phyloP scores from a whole-genome alignment of 1,140 invertebrate species.

The Cephus cinctus region DNA sequence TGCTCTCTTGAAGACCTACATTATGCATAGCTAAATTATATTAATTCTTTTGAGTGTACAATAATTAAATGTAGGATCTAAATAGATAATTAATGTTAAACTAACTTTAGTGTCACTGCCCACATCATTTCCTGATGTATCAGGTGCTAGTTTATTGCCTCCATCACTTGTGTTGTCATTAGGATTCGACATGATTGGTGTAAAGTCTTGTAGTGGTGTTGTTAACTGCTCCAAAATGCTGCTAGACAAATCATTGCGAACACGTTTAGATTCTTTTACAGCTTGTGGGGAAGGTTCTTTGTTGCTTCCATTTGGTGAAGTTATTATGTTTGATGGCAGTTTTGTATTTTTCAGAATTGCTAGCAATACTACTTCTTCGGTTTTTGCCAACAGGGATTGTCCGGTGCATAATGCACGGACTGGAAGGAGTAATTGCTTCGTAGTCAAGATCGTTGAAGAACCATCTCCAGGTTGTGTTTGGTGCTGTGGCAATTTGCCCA shows the following conservation, averaged over 20 bases:
- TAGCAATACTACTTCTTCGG: conserved; percentile 63
- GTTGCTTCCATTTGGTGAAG: conserved; percentile 52
- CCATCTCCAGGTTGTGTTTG: conserved; percentile 36
- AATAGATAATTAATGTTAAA: background rate
- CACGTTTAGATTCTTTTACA: conserved; percentile 58
- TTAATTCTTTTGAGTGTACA: too few species aligned
- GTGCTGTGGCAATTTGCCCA: conserved; percentile 55
- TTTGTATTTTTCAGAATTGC: conserved; percentile 69
- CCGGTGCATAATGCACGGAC: conserved; percentile 63
- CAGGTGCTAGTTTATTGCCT: conserved; percentile 33
- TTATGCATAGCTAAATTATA: too few species aligned
- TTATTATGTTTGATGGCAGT: conserved; percentile 61
- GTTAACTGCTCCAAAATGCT: conserved; percentile 68
- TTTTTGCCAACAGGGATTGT: conserved; percentile 56
- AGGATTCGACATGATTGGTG: conserved; percentile 19
- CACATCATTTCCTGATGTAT: conserved; percentile 28
- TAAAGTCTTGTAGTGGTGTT: conserved; percentile 61
- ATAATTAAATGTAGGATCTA: background rate
- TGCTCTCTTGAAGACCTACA: too few species aligned
- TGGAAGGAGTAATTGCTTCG: conserved; percentile 60
- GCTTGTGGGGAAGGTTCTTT: conserved; percentile 59
- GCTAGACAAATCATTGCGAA: conserved; percentile 63
- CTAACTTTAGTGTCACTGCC: conserved; percentile 43
- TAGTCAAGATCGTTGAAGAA: conserved; percentile 46
- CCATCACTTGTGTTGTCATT: conserved; percentile 32